Conservation (phyloP, 1,140 invertebrate species). For the Drosophila arawakana region DNA sequence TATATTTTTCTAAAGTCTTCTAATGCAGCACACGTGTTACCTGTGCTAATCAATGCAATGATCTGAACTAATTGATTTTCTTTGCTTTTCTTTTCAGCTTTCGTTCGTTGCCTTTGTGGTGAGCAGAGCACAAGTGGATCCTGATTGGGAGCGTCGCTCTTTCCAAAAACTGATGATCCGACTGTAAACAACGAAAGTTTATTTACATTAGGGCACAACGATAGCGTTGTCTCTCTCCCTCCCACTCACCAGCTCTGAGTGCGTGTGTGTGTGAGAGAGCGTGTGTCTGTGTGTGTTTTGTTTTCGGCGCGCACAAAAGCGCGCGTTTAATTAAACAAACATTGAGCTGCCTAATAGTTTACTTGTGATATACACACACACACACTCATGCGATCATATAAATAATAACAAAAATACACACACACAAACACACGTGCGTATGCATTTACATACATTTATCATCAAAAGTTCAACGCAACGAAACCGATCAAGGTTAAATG, state of each 20-base stretch:
- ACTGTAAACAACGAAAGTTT: conserved; percentile 57
- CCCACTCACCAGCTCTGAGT: not conserved
- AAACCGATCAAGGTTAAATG: conserved; percentile 74
- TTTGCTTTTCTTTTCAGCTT: conserved; percentile 30
- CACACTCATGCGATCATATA: conserved; percentile 4
- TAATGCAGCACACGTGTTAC: not conserved
- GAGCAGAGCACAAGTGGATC: conserved; percentile 12
- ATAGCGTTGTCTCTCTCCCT: no score
- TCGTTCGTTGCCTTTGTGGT: not conserved
- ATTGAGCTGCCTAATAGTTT: conserved; percentile 52
- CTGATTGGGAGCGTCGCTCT: conserved; percentile 22
- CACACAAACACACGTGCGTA: not conserved
- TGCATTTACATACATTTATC: conserved; percentile 57
- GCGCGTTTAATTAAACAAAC: conserved; percentile 50
- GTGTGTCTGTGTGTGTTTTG: conserved; percentile 34
- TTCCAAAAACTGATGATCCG: conserved; percentile 11
- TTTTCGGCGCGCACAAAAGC: conserved; percentile 34
- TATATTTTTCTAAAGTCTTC: no score
- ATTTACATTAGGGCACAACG: conserved; percentile 39
- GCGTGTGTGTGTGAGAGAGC: conserved; percentile 8
- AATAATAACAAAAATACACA: conserved; percentile 19
- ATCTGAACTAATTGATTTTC: conserved; percentile 10
- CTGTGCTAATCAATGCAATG: not conserved
- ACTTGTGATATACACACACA: conserved; percentile 33
- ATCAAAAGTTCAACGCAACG: conserved; percentile 74